Base-by-base conservation (phyloP, 2,113 vertebrate genomes). In the Triplophysa dalaica region DNA sequence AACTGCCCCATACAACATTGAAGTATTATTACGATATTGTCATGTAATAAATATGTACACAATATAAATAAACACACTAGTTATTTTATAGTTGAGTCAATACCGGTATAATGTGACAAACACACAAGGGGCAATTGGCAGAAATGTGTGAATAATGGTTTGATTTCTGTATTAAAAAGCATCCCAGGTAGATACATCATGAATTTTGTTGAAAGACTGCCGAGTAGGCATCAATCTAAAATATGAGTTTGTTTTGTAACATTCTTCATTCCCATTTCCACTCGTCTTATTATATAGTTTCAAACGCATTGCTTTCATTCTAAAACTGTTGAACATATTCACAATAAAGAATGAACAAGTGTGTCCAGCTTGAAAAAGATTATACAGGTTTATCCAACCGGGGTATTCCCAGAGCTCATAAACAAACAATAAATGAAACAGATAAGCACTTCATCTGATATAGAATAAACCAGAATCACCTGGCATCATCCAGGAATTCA, bases 401-500 rank as follows among this genome's bases (percentile, higher is more conserved):
- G 3, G 43, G n/a, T 60, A 17, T 17, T 74, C 70, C n/a, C 22
- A 41, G n/a, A 41, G 54, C 70, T 60, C n/a, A 60, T 73, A 75
- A 63, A 43, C 10, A 48, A 50, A 6, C 60, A 63, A 63, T 75
- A 75, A 75, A 75, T 63, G 17, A 43, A 56, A 11, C 24, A 38
- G 22, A 41, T 29, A 75, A 16, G 38, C 2, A 29, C 24, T 65
- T 67, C 17, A 8, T 67, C 29, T 68, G 38, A 19, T 8, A 48
- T 38, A 26, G 75, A 77, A 70, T 58, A 43, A 74, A 63, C 26
- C n/a, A 60, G 73, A 75, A 21, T 17, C 54, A 63, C n/a, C 60
- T 63, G 22, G 16, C 24, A 63, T 75, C 24, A 63, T 75, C 41
- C 48, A 60, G 43, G 22, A 62, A 13, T 38, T 17, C 38, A 62